These are phyloP conservation scores for Yponomeuta cagnagella DNA, from an alignment of 2,888 invertebrate genomes.

Conservation along the genomic window DNA sequence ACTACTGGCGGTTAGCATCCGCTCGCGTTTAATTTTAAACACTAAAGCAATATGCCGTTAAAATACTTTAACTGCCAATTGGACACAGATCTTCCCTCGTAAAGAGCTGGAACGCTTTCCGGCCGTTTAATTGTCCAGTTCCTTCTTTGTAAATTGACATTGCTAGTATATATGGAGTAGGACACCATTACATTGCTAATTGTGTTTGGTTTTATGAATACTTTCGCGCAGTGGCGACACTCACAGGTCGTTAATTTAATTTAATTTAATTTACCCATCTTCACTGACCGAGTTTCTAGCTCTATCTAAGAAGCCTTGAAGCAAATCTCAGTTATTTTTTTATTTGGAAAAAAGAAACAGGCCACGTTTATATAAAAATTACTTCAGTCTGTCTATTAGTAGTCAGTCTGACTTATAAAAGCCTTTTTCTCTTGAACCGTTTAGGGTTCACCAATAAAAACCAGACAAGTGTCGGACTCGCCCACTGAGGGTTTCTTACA, in stretches of 20 bases:
- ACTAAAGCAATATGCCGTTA: slow-evolving; percentile 56
- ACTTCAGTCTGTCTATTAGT: no score
- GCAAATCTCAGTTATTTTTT: no score
- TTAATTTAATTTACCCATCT: background rate
- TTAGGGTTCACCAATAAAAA: no score
- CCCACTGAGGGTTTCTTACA: no score
- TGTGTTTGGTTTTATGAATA: background rate
- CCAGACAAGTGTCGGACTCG: no score
- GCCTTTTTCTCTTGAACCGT: no score
- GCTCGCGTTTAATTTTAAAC: slow-evolving; percentile 49
- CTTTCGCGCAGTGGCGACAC: background rate
- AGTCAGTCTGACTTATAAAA: no score
- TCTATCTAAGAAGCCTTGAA: no score
- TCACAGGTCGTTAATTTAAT: background rate
- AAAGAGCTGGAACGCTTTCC: slow-evolving; percentile 51
- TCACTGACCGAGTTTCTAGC: background rate
- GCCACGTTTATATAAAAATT: no score
- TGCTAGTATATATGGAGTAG: slow-evolving; percentile 2
- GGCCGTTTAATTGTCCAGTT: slow-evolving; percentile 48
- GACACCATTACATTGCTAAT: background rate
- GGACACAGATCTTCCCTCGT: slow-evolving; percentile 53
- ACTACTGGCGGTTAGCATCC: slow-evolving; percentile 39
- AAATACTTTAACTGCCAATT: slow-evolving; percentile 56
- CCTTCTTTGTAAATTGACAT: slow-evolving; percentile 27
- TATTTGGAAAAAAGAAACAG: no score